Evolutionary conservation across 2,888 invertebrate species (phyloP).

Genomic region (Hipparchia sbordonii): DNA sequence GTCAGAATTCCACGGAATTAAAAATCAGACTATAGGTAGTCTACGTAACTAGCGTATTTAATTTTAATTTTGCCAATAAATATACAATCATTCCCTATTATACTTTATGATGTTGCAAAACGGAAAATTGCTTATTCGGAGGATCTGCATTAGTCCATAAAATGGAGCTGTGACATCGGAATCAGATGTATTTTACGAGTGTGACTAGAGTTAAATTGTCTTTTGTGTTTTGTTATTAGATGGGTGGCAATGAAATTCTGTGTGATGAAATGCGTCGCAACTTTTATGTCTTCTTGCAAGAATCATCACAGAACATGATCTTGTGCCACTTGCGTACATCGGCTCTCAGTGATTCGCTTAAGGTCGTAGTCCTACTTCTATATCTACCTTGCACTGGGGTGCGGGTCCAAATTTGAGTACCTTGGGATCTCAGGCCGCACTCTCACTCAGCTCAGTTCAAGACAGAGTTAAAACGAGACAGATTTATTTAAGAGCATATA

Average conservation of each 20-base stretch:
- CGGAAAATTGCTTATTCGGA: conserved; percentile 1
- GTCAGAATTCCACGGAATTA: too few species aligned
- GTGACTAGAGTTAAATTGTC: neutral
- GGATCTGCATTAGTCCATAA: conserved; percentile 11
- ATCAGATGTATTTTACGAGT: conserved; percentile 19
- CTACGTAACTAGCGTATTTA: neutral
- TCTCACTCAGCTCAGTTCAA: too few species aligned
- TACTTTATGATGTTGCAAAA: conserved; percentile 2
- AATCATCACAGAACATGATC: too few species aligned
- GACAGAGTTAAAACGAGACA: too few species aligned
- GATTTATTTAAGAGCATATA: too few species aligned
- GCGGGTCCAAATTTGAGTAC: too few species aligned
- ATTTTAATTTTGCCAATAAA: neutral
- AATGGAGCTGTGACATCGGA: conserved; percentile 9
- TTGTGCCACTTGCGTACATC: too few species aligned
- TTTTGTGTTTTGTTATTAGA: conserved; percentile 12
- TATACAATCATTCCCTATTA: neutral
- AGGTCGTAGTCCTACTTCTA: too few species aligned
- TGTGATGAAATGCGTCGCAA: neutral
- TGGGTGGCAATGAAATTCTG: neutral
- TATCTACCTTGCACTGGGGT: too few species aligned
- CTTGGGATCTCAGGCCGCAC: too few species aligned
- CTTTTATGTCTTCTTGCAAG: neutral
- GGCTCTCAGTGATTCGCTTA: too few species aligned
- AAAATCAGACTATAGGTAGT: too few species aligned